Evolutionary conservation across 1,140 invertebrate species (phyloP), one percentile per base, ranked within the genome.

Genomic region (Popillia japonica): DNA sequence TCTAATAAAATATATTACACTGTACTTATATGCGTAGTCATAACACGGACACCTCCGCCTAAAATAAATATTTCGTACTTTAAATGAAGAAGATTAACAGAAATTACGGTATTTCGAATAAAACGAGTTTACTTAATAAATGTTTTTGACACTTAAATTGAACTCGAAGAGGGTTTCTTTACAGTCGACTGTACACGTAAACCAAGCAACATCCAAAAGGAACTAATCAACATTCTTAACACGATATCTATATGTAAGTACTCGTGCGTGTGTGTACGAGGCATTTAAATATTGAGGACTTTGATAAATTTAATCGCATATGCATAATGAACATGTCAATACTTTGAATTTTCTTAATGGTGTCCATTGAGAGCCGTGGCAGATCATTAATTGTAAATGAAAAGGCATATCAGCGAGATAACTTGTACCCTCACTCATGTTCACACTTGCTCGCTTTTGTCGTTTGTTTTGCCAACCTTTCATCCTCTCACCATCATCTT

Each of bases 301-400:
- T 78, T 72, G 68, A 78, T 78, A 74, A 78, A 73, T 78, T 78
- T 78, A 78, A 78, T 78, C 68, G 44, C 11, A 55, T 40, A 42
- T 40, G 68, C 61, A 78, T 78, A 78, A 78, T 78, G 68, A 78
- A 78, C 64, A 48, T 59, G 77, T 78, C 77, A 78, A 72, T 72
- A 78, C 40, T n/a, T 48, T 23, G 42, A 41, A 48, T 74, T 78
- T 73, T 74, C 34, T 78, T 73, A 78, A 55, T 72, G 76, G n/a
- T 74, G 42, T 40, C 68, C 20, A 23, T 55, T 74, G 20, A 48
- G 3, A 11, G 40, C 17, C 22, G 14, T 72, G 41, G 20, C 42
- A 48, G 77, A 22, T 74, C 77, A 78, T 78, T 78, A 78, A 78
- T 78, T 76, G 75, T 34, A 55, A 76, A 76, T 59, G 75, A 76